Evolutionary conservation across 1,140 invertebrate genomes (phyloP).

Genomic region (Conus betulinus): DNA sequence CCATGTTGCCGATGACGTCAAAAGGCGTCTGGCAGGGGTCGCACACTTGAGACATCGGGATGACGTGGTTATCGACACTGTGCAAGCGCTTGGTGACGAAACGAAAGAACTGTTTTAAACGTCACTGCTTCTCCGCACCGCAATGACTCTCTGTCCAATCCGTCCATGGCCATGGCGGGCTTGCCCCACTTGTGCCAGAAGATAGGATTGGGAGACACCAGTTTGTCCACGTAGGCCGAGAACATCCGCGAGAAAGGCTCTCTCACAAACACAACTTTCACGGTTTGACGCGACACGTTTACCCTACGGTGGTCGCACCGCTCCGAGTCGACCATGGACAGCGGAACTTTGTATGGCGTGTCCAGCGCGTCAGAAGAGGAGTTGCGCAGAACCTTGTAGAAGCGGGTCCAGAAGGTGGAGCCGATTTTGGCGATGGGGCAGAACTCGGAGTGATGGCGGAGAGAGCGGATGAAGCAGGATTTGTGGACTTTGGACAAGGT

Average conservation of each 20-base stretch:
- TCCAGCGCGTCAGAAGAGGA: background rate
- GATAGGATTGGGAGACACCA: background rate
- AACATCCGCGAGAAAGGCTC: conserved; percentile 16
- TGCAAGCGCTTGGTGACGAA: background rate
- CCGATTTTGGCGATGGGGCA: conserved; percentile 24
- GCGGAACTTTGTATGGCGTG: background rate
- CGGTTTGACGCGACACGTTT: background rate
- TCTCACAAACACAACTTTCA: conserved; percentile 1
- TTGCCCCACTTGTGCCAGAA: conserved; percentile 17
- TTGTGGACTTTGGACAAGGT: background rate
- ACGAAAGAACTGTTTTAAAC: conserved; percentile 30
- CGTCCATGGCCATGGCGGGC: background rate
- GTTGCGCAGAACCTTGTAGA: background rate
- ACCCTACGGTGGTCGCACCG: background rate
- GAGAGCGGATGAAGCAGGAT: background rate
- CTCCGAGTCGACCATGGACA: background rate
- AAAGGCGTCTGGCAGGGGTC: background rate
- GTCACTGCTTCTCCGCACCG: conserved; percentile 16
- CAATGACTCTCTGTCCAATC: background rate
- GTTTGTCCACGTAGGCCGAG: conserved; percentile 24
- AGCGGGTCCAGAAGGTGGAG: conserved; percentile 13
- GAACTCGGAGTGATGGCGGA: background rate
- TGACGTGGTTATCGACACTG: conserved; percentile 4
- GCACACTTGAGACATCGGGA: background rate
- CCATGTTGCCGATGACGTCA: conserved; percentile 31